Base-by-base conservation (phyloP, 2,888 invertebrate genomes). In the Polydrusus tereticollis region DNA sequence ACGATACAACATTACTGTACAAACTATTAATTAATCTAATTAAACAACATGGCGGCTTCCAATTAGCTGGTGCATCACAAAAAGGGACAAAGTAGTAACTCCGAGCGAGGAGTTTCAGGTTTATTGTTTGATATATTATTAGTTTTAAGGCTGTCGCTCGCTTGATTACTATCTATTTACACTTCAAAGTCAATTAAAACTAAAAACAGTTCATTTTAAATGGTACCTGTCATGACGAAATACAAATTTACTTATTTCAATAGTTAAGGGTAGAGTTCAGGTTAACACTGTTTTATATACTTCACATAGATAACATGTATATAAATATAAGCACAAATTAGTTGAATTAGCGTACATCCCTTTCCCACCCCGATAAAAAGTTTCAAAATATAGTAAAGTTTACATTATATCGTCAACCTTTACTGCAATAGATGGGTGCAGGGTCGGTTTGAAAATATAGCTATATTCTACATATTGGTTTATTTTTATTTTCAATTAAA, bases 21-120 rank as follows among this genome's bases (percentile, higher is more conserved):
- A 63, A 69, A 63, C 57, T 69, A 63, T 81, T 81, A 81, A 81
- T 82, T 81, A 81, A 79, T 81, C 81, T 82, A 82, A 82, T 82
- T 81, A 81, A 80, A 80, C 80, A 81, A 81, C 81, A 81, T 80
- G 80, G 81, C 78, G 80, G 80, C 80, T 78, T 79, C 78, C 80
- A 81, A 81, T 82, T 82, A 81, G 80, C 80, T 80, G 81, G 77
- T 77, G 80, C 80, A 80, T 80, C 80, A 80, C 80, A 81, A 82
- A 81, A 81, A 64, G 55, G 50, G 52, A 64, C 64, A 64, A 64
- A 64, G 50, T 52, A 16, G 38, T 41, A 59, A 43, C 41, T 26
- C 1, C 14, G 29, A 65, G 65, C 64, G 18, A 21, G 38, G 23
- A 65, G 38, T 55, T 64, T 65, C 55, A 65, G 29, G 65, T 55